Evolutionary conservation across 2,797 vertebrate genomes (phyloP).

Genomic region (Gallinago stenura): DNA sequence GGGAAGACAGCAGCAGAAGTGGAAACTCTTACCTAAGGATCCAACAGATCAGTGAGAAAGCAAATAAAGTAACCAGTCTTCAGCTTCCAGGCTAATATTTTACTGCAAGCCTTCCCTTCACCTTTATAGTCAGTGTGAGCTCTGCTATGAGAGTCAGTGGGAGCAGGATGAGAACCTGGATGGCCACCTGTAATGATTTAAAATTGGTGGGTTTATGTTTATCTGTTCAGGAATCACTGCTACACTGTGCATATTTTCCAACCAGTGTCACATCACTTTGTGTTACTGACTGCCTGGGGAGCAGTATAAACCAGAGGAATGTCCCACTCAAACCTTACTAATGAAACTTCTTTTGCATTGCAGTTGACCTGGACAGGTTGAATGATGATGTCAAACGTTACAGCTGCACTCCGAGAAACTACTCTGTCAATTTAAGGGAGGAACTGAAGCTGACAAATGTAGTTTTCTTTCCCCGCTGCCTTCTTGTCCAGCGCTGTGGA

Average conservation of each 20-base stretch:
- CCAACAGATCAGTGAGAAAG: neutral
- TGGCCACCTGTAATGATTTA: neutral
- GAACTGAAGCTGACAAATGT: slow-evolving; percentile 89
- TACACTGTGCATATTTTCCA: neutral
- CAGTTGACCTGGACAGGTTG: slow-evolving; percentile 94
- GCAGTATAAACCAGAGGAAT: neutral
- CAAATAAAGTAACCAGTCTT: neutral
- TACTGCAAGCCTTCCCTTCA: neutral
- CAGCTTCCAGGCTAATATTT: neutral
- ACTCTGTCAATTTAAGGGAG: slow-evolving; percentile 93
- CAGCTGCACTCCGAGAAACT: slow-evolving; percentile 96
- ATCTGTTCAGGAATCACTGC: neutral
- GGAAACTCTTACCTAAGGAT: neutral
- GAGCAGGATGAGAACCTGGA: neutral
- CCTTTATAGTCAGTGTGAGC: neutral
- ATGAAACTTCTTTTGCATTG: slow-evolving; percentile 50
- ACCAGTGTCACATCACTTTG: neutral
- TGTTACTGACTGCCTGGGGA: neutral
- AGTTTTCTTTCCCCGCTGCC: slow-evolving; percentile 95
- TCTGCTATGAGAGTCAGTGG: neutral
- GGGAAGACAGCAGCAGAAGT: neutral
- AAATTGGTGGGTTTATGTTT: neutral
- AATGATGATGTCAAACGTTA: slow-evolving; percentile 94
- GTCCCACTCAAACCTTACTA: neutral
- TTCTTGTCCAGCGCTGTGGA: slow-evolving; percentile 94